Base-by-base conservation (phyloP, 2,888 invertebrate genomes). In the Axea sp. region DNA sequence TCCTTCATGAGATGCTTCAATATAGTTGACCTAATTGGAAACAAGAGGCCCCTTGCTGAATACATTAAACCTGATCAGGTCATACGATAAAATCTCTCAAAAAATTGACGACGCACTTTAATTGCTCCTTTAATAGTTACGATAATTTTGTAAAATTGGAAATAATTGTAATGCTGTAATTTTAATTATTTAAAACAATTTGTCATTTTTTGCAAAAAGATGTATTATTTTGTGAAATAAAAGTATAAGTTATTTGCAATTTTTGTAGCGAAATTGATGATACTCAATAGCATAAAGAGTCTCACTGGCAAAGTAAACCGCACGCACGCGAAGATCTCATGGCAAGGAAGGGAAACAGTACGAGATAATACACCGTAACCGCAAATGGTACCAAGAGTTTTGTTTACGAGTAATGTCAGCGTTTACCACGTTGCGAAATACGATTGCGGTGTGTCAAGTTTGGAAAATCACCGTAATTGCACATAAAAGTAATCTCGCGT, bases 371-470 rank as follows among this genome's bases (percentile, higher is more conserved):
- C 75, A 49, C 43, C 41, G 26, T 47, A 43, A 75, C 75, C 75
- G 55, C 75, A 75, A 75, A 57, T 37, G 30, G 65, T 47, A 55
- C 69, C 47, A 39, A 65, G 53, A 45, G 57, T 71, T 60, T 67
- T 67, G 73, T 73, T 75, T 73, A 73, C 64, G 67, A 71, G 60
- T 75, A 71, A 74, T 59, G 74, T 71, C 69, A 60, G 68, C 57
- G 59, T 75, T 77, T 76, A 75, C 72, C 68, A 53, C 51, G 47
- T 59, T 69, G 68, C 76, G 39, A 73, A 67, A 65, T 51, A 45
- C 65, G 59, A 65, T 53, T 73, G 72, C 39, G 72, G 72, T 59
- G 30, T 19, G 59, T 65, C 51, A 45, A 33, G 37, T 53, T 60
- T 37, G 37, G 59, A 37, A 59, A 65, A 62, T 71, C 47, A 39